Conservation (phyloP, 2,797 vertebrate genomes). For the Calcarius lapponicus region DNA sequence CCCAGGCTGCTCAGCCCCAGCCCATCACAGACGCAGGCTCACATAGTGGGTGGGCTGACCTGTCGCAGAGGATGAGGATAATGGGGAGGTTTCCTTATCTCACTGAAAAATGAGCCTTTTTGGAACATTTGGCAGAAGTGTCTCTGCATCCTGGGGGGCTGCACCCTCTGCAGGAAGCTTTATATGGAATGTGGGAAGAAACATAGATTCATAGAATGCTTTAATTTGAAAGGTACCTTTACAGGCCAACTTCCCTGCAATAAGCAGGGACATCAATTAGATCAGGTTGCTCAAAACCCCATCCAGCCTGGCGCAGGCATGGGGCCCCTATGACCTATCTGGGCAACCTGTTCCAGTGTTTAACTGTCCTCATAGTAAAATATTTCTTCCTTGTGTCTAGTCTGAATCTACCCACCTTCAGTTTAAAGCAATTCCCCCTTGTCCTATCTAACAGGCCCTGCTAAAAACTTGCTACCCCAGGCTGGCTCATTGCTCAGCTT, state of each 20-base stretch:
- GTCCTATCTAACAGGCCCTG: background rate
- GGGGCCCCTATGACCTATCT: background rate
- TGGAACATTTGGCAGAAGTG: background rate
- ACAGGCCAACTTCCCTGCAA: background rate
- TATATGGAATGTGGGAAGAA: background rate
- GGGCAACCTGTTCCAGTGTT: background rate
- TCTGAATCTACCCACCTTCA: background rate
- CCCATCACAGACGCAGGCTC: rapidly evolving
- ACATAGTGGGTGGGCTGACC: rapidly evolving
- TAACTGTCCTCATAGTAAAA: background rate
- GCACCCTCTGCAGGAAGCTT: background rate
- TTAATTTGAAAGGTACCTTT: background rate
- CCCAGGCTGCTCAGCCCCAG: background rate
- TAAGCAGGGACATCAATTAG: background rate
- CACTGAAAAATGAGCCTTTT: background rate
- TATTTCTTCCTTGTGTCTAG: background rate
- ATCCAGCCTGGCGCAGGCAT: background rate
- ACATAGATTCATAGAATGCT: background rate
- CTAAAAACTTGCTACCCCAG: background rate
- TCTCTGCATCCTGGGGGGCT: background rate
- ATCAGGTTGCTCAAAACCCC: background rate
- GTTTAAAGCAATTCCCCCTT: background rate
- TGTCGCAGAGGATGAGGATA: background rate
- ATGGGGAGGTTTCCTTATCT: background rate
- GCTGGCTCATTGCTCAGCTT: background rate